Percentiles rank a stretch among this genome's conserved stretches.
Evolutionary conservation across 2,113 vertebrate species (phyloP).

Genomic region (Apodemus sylvaticus): DNA sequence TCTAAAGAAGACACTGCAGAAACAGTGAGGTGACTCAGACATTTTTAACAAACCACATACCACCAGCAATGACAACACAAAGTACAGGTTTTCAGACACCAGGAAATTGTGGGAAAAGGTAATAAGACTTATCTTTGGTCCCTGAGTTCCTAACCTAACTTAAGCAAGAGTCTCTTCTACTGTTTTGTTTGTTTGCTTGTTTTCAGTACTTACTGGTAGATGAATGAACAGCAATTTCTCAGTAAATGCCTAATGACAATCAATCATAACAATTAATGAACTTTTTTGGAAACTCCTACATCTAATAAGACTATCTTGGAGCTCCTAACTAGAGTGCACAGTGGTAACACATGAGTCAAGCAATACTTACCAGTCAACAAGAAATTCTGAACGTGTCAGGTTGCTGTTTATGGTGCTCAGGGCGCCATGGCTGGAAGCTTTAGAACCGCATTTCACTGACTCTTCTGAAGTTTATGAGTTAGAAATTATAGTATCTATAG

Average conservation of each 20-base stretch:
- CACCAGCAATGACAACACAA: background rate
- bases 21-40: background rate
- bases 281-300: background rate
- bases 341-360: background rate
- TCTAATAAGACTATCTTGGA: slow-evolving; percentile 5
- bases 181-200: background rate
- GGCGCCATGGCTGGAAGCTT: background rate
- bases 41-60: background rate
- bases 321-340: background rate
- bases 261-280: background rate
- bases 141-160: background rate
- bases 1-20: background rate
- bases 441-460: background rate
- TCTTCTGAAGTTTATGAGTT: background rate
- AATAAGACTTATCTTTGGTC: background rate
- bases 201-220: background rate
- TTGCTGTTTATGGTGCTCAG: background rate
- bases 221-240: background rate
- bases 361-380: background rate
- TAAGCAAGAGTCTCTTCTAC: background rate
- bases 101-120: background rate
- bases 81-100: background rate
- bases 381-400: background rate
- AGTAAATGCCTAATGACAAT: background rate
- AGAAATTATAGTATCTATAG: too few relatives aligned